A percentile compares a stretch with the other conserved stretches of the same genome.
phyloP scores from a whole-genome alignment of 2,797 vertebrate species.

The Sebastolobus alascanus region DNA sequence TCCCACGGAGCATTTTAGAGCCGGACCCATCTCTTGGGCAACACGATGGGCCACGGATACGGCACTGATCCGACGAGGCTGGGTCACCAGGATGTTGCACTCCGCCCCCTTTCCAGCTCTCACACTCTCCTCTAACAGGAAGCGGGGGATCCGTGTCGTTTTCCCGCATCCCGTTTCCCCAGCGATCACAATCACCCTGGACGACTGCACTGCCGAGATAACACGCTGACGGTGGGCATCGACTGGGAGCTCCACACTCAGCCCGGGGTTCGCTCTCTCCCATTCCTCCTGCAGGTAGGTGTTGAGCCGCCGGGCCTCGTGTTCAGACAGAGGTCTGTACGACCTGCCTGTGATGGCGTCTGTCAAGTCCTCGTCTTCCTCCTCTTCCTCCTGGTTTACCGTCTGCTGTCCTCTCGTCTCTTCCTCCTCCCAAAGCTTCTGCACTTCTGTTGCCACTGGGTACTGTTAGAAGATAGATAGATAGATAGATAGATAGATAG shows the following conservation, averaged over 20 bases:
- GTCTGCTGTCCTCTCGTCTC: slow-evolving; percentile 62
- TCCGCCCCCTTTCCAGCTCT: slow-evolving; percentile 85
- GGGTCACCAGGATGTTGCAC: slow-evolving; percentile 96
- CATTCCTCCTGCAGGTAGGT: slow-evolving; percentile 86
- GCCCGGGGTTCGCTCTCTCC: slow-evolving; percentile 80
- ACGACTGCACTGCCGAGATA: slow-evolving; percentile 86
- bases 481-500: too few species aligned
- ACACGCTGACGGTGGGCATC: slow-evolving; percentile 90
- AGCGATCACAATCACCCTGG: slow-evolving; percentile 91
- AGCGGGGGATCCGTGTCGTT: slow-evolving; percentile 94
- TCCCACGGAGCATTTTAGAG: slow-evolving; percentile 89
- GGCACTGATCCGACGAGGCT: slow-evolving; percentile 95
- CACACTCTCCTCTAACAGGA: slow-evolving; percentile 91
- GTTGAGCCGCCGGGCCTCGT: slow-evolving; percentile 82
- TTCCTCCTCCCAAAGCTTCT: slow-evolving; percentile 85
- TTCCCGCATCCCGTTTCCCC: slow-evolving; percentile 98
- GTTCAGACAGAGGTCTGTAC: slow-evolving; percentile 82
- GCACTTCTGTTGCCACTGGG: slow-evolving; percentile 86
- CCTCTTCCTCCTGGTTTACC: slow-evolving; percentile 58
- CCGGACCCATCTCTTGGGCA: slow-evolving; percentile 92
- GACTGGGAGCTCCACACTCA: slow-evolving; percentile 87
- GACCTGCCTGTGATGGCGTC: slow-evolving; percentile 92
- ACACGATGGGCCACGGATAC: slow-evolving; percentile 96
- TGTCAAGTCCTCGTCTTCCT: slow-evolving; percentile 82
- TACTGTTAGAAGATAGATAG: slow-evolving; percentile 79